A percentile compares a stretch with the other conserved stretches of the same genome.
Evolutionary conservation across 2,888 invertebrate species (phyloP).

Genomic region (Teleogryllus oceanicus): DNA sequence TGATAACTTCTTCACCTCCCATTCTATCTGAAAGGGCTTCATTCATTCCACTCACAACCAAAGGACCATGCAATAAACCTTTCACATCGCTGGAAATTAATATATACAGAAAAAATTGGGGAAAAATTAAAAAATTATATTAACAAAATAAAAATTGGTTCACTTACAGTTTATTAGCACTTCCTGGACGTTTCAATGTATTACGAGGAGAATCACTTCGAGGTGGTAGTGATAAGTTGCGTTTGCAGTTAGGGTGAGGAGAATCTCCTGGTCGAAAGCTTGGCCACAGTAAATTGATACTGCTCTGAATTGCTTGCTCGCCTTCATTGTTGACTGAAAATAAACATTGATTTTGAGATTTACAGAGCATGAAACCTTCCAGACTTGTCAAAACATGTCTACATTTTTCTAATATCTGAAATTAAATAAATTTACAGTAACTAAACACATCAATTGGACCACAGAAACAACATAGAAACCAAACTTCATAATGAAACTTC

Average conservation of each 20-base stretch:
- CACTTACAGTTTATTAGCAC: background rate
- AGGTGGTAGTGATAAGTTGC: constrained; percentile 31
- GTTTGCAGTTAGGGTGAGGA: constrained; percentile 32
- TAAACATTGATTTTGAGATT: background rate
- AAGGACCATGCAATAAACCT: background rate
- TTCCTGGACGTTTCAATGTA: constrained; percentile 24
- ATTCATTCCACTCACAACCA: background rate
- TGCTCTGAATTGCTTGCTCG: constrained; percentile 32
- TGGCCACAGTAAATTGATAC: constrained; percentile 35
- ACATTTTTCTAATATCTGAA: background rate
- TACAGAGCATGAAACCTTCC: too few species aligned
- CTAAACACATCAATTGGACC: background rate
- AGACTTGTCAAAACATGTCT: too few species aligned
- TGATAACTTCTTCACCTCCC: constrained; percentile 29
- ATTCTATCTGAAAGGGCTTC: background rate
- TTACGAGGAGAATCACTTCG: constrained; percentile 34
- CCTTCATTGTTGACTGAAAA: constrained; percentile 29
- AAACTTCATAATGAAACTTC: background rate
- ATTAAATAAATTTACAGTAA: background rate
- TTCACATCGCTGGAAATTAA: background rate
- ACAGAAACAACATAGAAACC: background rate
- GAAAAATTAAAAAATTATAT: background rate
- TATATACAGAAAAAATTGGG: background rate
- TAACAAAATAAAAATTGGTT: background rate
- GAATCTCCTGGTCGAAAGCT: constrained; percentile 35